Evolutionary conservation across 2,888 invertebrate species (phyloP).

Genomic region (Amphiduros pacificus): DNA sequence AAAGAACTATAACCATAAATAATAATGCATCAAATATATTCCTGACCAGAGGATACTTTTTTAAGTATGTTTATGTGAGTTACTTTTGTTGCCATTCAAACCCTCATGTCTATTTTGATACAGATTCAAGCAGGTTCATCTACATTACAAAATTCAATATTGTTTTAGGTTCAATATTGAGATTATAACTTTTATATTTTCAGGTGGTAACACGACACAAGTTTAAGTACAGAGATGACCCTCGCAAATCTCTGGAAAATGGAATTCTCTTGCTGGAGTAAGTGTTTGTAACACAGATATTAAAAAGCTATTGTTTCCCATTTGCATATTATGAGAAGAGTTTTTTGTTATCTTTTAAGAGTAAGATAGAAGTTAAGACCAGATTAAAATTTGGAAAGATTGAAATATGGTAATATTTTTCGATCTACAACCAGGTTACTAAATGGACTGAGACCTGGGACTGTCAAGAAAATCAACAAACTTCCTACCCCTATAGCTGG

Average conservation of each 20-base stretch:
- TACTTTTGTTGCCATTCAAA: neutral
- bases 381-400: neutral
- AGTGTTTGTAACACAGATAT: too few species aligned
- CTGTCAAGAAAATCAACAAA: constrained; percentile 53
- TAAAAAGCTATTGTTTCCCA: too few species aligned
- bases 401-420: neutral
- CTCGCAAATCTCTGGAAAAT: constrained; percentile 54
- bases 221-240: constrained; percentile 53
- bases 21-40: too few species aligned
- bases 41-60: too few species aligned
- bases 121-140: too few species aligned
- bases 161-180: neutral
- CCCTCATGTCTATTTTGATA: neutral
- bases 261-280: constrained; percentile 58
- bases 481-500: constrained; percentile 55
- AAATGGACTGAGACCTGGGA: constrained; percentile 49
- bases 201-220: constrained; percentile 56
- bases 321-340: too few species aligned
- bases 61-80: too few species aligned
- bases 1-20: too few species aligned
- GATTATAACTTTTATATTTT: constrained; percentile 13
- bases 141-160: neutral
- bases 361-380: too few species aligned
- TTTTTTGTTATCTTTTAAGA: too few species aligned
- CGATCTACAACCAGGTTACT: constrained; percentile 45